Evolutionary conservation across 2,888 invertebrate species (phyloP), one percentile per base, ranked within the genome.

Genomic region (Molanna angustata): DNA sequence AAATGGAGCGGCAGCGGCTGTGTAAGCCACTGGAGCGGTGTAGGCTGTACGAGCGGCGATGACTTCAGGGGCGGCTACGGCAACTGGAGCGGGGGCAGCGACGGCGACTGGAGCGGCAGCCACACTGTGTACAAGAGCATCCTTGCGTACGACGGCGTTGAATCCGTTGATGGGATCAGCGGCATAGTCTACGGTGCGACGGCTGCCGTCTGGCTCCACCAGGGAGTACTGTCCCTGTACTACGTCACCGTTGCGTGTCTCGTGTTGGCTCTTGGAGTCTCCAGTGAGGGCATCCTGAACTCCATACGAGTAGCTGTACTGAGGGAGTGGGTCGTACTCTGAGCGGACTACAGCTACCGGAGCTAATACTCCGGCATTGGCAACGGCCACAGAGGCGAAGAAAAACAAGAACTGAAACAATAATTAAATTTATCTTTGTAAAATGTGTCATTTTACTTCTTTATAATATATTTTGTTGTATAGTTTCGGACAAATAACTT

Each of bases 11-110:
- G 64, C 49, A 4, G 20, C 7, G 6, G 43, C 62, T 61, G 57
- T 11, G 49, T 27, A 41, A 7, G 39, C 43, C 14, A 35, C 48
- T 32, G 52, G 49, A 21, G 18, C 22, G 47, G 56, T 16, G 54
- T 60, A 61, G 17, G 61, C 60, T 35, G 62, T 58, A 2, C 54
- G 58, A 13, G 62, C 50, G 13, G 62, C 55, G 41, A 60, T 33
- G 9, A 47, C 52, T 7, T 43, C 27, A 16, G 51, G 40, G 27
- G 27, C 44, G 13, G 43, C 27, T 1, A 48, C 41, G 39, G 40
- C 42, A 19, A 46, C 44, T 4, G 47, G 33, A 17, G 22, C 22
- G n/a, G 49, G 45, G 44, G 62, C 58, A 13, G 52, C 42, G 17
- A 39, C 43, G 35, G 16, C 7, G 4, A 16, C 16, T 16, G 16